These are phyloP conservation scores for Hydropotes inermis DNA, from an alignment of 2,113 vertebrate genomes.

Conservation along the genomic window DNA sequence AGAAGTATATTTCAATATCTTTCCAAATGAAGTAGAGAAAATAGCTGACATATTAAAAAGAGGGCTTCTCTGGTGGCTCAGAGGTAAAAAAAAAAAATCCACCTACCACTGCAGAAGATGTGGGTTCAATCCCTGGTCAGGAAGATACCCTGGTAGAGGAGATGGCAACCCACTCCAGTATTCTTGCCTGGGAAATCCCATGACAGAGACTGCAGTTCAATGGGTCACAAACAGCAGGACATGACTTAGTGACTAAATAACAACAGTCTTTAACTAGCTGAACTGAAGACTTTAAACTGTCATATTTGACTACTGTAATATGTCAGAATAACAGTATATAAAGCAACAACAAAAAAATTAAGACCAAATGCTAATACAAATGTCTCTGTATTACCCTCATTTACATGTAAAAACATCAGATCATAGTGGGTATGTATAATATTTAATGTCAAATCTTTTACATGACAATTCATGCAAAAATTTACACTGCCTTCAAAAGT, in stretches of 20 bases:
- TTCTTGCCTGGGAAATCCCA: neutral
- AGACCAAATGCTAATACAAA: constrained; percentile 6
- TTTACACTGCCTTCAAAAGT: neutral
- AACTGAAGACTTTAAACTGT: neutral
- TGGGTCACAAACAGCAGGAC: neutral
- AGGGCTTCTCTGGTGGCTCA: neutral
- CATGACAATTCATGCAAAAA: constrained; percentile 1
- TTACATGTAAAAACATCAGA: neutral
- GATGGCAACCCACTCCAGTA: neutral
- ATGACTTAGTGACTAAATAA: neutral
- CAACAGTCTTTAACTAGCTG: neutral
- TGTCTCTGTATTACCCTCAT: neutral
- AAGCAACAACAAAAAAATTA: neutral
- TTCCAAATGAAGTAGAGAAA: neutral
- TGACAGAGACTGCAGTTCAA: neutral
- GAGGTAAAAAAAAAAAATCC: neutral
- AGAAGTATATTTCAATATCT: neutral
- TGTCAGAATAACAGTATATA: neutral
- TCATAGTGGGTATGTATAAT: neutral
- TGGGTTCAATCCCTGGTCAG: neutral
- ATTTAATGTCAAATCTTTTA: neutral
- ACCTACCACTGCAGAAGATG: neutral
- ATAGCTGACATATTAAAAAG: neutral
- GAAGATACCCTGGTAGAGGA: neutral
- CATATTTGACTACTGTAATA: neutral